Conservation (phyloP, 2,113 vertebrate genomes). For the Pantherophis guttatus region DNA sequence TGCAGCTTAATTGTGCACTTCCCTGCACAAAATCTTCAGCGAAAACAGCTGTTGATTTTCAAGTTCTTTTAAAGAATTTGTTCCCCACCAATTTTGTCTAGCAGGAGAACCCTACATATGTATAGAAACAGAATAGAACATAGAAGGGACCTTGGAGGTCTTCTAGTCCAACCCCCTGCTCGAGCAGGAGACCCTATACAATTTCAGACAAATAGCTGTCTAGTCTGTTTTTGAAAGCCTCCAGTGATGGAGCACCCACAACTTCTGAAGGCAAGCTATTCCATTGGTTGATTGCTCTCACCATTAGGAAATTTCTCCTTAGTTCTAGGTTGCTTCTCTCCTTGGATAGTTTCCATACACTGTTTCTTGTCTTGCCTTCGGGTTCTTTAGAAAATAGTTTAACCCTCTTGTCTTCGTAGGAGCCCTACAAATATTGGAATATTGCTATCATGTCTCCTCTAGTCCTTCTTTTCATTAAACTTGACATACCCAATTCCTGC, state of each 20-base stretch:
- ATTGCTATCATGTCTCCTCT: neutral
- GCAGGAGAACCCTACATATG: neutral
- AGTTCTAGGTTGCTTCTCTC: neutral
- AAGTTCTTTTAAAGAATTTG: neutral
- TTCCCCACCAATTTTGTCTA: neutral
- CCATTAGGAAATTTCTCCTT: neutral
- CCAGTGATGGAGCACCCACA: neutral
- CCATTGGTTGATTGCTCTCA: neutral
- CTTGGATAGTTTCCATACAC: neutral
- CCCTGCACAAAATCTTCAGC: neutral
- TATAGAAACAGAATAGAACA: neutral
- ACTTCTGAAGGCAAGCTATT: neutral
- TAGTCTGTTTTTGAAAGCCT: neutral
- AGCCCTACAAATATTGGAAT: neutral
- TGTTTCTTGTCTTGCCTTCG: neutral
- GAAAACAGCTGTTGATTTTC: neutral
- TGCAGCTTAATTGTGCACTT: neutral
- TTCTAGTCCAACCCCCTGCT: neutral
- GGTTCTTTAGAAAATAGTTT: neutral
- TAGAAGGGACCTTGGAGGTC: neutral
- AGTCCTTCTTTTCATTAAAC: neutral
- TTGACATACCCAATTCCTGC: neutral
- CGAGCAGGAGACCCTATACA: neutral
- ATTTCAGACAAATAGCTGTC: neutral
- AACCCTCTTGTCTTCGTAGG: neutral